These are phyloP conservation scores for Merops nubicus DNA, from an alignment of 2,113 vertebrate genomes.

Conservation along the genomic window DNA sequence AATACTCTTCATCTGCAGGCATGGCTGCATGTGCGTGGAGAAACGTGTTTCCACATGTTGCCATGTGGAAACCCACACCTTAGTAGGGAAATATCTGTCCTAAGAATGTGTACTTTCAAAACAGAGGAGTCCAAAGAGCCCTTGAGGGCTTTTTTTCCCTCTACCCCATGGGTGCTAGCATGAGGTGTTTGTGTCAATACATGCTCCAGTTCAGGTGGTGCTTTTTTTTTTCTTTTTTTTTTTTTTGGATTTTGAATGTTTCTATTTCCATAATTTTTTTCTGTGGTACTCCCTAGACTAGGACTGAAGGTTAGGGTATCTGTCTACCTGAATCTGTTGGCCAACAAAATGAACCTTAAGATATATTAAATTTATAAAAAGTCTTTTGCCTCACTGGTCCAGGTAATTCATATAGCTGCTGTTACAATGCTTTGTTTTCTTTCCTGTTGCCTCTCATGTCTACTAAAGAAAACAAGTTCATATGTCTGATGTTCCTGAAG, in stretches of 20 bases:
- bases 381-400: background rate
- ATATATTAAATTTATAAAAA: background rate
- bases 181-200: background rate
- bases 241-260: background rate
- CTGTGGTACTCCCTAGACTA: background rate
- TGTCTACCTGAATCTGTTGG: background rate
- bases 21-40: accelerated
- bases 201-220: background rate
- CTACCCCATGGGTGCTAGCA: accelerated
- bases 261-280: background rate
- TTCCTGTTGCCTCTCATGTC: background rate
- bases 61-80: background rate
- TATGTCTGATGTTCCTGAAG: background rate
- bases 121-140: background rate
- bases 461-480: background rate
- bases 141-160: background rate
- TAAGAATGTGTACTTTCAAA: background rate
- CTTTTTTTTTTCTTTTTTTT: background rate
- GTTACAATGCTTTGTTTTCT: background rate
- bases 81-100: background rate
- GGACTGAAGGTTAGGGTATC: background rate
- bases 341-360: background rate
- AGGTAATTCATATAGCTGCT: background rate
- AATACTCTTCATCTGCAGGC: background rate
- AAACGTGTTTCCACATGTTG: background rate